Percentiles rank a stretch among this genome's conserved stretches.
phyloP scores from a whole-genome alignment of 2,888 invertebrate species.

The Athetis lepigone region DNA sequence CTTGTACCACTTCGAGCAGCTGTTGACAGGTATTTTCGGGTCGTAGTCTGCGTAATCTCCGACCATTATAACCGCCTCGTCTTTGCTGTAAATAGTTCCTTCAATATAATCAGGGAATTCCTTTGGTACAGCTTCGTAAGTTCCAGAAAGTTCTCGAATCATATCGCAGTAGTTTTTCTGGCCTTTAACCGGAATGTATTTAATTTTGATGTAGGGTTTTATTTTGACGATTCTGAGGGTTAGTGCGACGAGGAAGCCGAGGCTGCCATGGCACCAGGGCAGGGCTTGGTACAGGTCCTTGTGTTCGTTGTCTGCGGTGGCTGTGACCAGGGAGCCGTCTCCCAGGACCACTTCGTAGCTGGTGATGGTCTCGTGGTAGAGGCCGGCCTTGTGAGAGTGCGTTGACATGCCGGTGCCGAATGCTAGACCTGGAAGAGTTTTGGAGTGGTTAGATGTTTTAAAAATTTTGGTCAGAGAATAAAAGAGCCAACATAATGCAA shows the following conservation, averaged over 20 bases:
- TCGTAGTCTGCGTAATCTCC: constrained; percentile 92
- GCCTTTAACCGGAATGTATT: constrained; percentile 91
- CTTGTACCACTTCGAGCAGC: constrained; percentile 92
- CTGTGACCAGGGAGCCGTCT: constrained; percentile 91
- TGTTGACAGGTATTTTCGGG: constrained; percentile 86
- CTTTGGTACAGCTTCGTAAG: constrained; percentile 82
- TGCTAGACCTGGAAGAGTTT: constrained; percentile 87
- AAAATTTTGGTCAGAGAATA: not conserved
- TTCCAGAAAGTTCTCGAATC: constrained; percentile 91
- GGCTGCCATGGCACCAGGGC: constrained; percentile 93
- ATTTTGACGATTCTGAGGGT: constrained; percentile 91
- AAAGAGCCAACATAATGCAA: too few species aligned
- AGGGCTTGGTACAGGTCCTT: constrained; percentile 91
- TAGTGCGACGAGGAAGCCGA: constrained; percentile 92
- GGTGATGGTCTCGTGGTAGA: constrained; percentile 92
- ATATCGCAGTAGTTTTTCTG: constrained; percentile 92
- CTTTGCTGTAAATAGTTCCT: constrained; percentile 91
- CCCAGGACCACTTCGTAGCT: constrained; percentile 92
- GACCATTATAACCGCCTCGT: constrained; percentile 92
- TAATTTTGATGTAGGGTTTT: constrained; percentile 92
- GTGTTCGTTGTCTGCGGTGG: constrained; percentile 90
- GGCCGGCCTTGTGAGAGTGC: constrained; percentile 93
- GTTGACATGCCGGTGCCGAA: constrained; percentile 94
- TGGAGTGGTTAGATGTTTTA: not conserved
- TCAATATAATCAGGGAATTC: constrained; percentile 91